phyloP scores from a whole-genome alignment of 2,797 vertebrate genomes.

The Pseudochaenichthys georgianus region DNA sequence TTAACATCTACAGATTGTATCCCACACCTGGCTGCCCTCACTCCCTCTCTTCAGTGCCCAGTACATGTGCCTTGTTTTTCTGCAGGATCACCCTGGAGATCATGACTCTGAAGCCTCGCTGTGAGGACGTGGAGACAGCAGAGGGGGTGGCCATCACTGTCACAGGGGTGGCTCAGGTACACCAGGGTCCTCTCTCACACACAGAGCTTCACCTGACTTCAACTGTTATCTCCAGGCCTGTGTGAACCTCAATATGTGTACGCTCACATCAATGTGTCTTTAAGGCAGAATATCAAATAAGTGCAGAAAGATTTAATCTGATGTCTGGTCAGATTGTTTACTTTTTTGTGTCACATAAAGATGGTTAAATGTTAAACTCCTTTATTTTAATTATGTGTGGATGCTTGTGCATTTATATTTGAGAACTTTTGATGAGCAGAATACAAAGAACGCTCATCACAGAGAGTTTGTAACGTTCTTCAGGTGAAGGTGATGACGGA shows the following conservation, averaged over 20 bases:
- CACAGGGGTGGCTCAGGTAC: slow-evolving; percentile 97
- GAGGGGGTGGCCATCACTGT: slow-evolving; percentile 98
- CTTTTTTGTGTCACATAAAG: not conserved
- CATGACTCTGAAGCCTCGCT: slow-evolving; percentile 97
- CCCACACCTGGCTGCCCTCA: not conserved
- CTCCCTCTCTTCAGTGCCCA: not conserved
- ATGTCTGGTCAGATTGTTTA: not conserved
- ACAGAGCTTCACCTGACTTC: not conserved
- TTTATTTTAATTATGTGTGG: not conserved
- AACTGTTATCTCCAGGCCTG: not conserved
- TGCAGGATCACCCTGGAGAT: slow-evolving; percentile 96
- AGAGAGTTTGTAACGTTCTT: not conserved
- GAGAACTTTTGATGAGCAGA: not conserved
- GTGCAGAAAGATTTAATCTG: not conserved
- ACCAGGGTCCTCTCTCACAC: not conserved
- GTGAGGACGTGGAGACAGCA: slow-evolving; percentile 97
- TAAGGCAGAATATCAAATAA: not conserved
- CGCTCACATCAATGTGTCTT: not conserved
- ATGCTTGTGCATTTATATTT: not conserved
- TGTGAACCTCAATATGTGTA: not conserved
- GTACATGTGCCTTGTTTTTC: not conserved
- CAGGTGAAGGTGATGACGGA: slow-evolving; percentile 97
- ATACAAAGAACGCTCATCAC: not conserved
- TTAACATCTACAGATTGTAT: not conserved
- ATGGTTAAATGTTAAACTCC: not conserved